These are phyloP conservation scores for Takifugu ocellatus DNA, from an alignment of 2,797 vertebrate genomes.

Conservation along the genomic window DNA sequence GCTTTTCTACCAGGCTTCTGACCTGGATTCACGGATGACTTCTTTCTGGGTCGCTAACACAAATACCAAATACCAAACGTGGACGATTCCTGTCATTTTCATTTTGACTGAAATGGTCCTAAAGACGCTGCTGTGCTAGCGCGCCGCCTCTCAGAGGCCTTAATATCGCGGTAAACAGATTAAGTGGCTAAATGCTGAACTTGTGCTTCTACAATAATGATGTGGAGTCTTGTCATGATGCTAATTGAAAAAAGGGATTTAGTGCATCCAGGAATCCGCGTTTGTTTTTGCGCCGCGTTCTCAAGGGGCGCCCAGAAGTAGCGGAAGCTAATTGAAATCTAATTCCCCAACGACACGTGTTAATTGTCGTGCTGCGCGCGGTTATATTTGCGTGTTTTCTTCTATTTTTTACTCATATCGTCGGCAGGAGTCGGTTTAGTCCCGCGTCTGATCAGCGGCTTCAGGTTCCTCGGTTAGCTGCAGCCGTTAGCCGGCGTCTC, in stretches of 20 bases:
- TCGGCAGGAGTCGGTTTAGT: slow-evolving; percentile 57
- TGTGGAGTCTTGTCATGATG: slow-evolving; percentile 49
- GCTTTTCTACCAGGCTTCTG: slow-evolving; percentile 16
- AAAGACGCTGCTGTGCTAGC: not conserved
- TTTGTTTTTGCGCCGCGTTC: slow-evolving; percentile 59
- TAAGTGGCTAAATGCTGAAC: slow-evolving; percentile 50
- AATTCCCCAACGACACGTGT: slow-evolving; percentile 72
- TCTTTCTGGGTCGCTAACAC: not conserved
- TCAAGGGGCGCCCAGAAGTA: slow-evolving; percentile 61
- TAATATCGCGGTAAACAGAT: slow-evolving; percentile 30
- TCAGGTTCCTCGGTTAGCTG: slow-evolving; percentile 18
- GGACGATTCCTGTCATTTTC: slow-evolving; percentile 11
- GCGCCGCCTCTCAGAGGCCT: slow-evolving; percentile 16
- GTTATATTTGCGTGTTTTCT: slow-evolving; percentile 29
- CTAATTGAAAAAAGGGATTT: slow-evolving; percentile 69
- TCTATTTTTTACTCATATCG: slow-evolving; percentile 45
- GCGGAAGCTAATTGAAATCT: slow-evolving; percentile 74
- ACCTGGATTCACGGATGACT: slow-evolving; percentile 24
- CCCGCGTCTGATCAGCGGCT: slow-evolving; percentile 66
- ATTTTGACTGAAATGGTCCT: slow-evolving; percentile 18
- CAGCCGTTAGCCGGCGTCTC: not conserved
- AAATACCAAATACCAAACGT: not conserved
- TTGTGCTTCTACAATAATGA: slow-evolving; percentile 46
- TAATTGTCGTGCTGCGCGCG: slow-evolving; percentile 66
- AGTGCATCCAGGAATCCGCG: slow-evolving; percentile 51